Base-by-base conservation (phyloP, 2,797 vertebrate species). In the Eulemur rubriventer region DNA sequence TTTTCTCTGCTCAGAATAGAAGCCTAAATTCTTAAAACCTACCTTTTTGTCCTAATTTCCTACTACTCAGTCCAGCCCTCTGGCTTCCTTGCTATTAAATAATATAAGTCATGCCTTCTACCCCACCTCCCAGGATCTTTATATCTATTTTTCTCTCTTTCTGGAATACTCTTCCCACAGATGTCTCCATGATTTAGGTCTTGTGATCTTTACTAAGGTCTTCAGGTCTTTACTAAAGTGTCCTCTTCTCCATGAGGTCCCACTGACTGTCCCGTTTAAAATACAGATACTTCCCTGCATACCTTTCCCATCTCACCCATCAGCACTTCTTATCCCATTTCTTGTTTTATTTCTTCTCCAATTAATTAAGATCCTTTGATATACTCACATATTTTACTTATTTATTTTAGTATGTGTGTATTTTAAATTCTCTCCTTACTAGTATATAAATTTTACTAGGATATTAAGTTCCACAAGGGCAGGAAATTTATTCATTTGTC, bases 401-500 rank as follows among this genome's bases (percentile, higher is more conserved):
- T 52, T 89, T 65, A 61, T 55, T 8, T 89, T 81, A 26, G 41
- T 86, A 6, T 61, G 20, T 50, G 17, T 55, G 26, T 89, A 28
- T 55, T 88, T 79, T 80, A 94, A 91, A 70, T 43, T 20, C 79
- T 91, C 7, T 85, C 43, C 61, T 85, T 89, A 84, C 13, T 63
- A 50, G 50, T 67, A 70, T 86, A 6, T 76, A 52, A 67, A 75
- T 89, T 93, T 88, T 91, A 85, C 61, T 59, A 50, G 41, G 69
- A 43, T 70, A 12, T 41, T 59, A 89, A 67, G 9, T 57, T 79
- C 22, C 13, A 46, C 17, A 57, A n/a, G 28, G 55, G 1, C 6
- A 73, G 7, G 22, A 59, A 88, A 57, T 94, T 20, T 85, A 59
- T 89, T 79, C 83, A 81, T 94, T 88, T 97, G 24, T 96, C 35